phyloP scores from a whole-genome alignment of 2,888 invertebrate genomes.

The Hirtodrosophila duncani region DNA sequence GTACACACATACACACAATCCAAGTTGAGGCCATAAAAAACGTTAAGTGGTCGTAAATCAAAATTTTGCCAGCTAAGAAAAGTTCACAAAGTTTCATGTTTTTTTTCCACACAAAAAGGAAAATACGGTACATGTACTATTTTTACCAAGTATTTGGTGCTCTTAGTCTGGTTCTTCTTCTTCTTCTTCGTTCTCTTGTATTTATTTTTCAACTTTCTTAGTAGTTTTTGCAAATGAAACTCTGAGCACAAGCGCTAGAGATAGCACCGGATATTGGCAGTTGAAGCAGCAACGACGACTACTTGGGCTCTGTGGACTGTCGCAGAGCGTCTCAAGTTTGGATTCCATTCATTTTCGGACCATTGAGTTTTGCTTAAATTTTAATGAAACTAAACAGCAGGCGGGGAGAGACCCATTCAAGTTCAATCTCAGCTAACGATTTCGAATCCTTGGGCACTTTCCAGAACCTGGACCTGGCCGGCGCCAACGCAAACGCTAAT shows the following conservation, averaged over 20 bases:
- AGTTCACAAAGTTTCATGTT: conserved; percentile 41
- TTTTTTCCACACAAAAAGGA: too few species aligned
- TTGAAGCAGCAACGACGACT: conserved; percentile 11
- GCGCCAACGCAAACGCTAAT: conserved; percentile 61
- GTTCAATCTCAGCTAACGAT: conserved; percentile 40
- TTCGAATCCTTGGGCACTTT: conserved; percentile 24
- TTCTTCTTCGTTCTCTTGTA: conserved; percentile 28
- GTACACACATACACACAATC: conserved; percentile 33
- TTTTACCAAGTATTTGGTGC: conserved; percentile 19
- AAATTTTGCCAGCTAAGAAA: conserved; percentile 57
- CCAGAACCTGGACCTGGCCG: conserved; percentile 26
- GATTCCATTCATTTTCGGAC: conserved; percentile 63
- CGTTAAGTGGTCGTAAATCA: conserved; percentile 70
- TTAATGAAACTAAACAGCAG: conserved; percentile 51
- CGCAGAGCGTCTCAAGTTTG: conserved; percentile 19
- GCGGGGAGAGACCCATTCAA: conserved; percentile 10
- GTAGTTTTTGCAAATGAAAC: conserved; percentile 25
- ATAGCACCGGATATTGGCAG: conserved; percentile 38
- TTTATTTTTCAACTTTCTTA: conserved; percentile 53
- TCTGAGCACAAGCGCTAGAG: conserved; percentile 21
- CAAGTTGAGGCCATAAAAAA: conserved; percentile 55
- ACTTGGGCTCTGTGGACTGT: conserved; percentile 34
- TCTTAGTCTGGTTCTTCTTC: conserved; percentile 26
- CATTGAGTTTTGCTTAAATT: conserved; percentile 68
- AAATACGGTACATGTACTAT: too few species aligned